phyloP scores from a whole-genome alignment of 1,140 invertebrate genomes.

The Zaprionus inermis region DNA sequence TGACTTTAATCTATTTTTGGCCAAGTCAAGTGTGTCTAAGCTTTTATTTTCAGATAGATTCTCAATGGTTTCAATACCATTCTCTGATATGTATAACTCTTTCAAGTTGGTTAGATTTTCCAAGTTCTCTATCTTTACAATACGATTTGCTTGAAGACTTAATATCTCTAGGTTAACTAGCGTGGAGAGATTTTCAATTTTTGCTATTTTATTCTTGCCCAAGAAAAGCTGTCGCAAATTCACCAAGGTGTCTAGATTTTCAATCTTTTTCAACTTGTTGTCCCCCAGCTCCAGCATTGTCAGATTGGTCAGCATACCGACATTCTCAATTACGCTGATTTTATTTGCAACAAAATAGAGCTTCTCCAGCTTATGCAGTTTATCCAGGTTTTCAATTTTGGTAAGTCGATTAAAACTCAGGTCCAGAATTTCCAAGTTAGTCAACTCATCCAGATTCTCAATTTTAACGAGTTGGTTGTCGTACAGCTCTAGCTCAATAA shows the following conservation, averaged over 20 bases:
- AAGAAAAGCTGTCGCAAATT: conserved; percentile 92
- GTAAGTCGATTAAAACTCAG: conserved; percentile 98
- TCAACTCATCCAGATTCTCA: conserved; percentile 93
- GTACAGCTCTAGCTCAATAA: conserved; percentile 96
- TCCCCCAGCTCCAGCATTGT: conserved; percentile 96
- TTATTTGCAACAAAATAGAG: conserved; percentile 97
- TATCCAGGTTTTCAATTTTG: conserved; percentile 94
- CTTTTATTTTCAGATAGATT: conserved; percentile 89
- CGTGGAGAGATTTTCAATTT: conserved; percentile 94
- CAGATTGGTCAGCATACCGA: conserved; percentile 92
- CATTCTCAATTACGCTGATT: conserved; percentile 96
- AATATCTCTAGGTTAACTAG: conserved; percentile 92
- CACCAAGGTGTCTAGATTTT: conserved; percentile 91
- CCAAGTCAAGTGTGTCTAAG: conserved; percentile 95
- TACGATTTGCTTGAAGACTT: conserved; percentile 95
- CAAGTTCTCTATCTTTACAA: conserved; percentile 95
- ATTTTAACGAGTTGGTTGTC: conserved; percentile 97
- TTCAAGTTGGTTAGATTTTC: conserved; percentile 90
- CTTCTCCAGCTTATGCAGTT: conserved; percentile 92
- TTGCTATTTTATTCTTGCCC: conserved; percentile 98
- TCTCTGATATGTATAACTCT: conserved; percentile 97
- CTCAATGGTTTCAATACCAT: conserved; percentile 93
- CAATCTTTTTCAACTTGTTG: conserved; percentile 92
- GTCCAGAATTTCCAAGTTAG: conserved; percentile 96
- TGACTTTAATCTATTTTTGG: conserved; percentile 93